Conservation (phyloP, 2,797 vertebrate species). For the Ammospiza maritima region DNA sequence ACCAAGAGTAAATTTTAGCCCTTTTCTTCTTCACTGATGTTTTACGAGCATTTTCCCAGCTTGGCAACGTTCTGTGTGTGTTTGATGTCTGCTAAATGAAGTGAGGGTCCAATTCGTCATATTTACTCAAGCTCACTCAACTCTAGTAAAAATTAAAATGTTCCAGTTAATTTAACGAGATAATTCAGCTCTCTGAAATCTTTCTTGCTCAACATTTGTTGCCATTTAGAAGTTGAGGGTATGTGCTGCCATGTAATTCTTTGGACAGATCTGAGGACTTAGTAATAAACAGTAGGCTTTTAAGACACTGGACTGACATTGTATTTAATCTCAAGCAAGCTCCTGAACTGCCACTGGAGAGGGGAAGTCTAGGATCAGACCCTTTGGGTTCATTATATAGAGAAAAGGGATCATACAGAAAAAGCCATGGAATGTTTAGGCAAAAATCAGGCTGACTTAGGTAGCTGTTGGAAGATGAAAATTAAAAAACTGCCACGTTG, state of each 20-base stretch:
- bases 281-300: constrained; percentile 12
- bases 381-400: neutral
- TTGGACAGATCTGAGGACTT: constrained; percentile 53
- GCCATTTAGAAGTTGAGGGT: constrained; percentile 39
- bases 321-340: constrained; percentile 28
- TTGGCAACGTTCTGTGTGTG: constrained; percentile 64
- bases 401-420: neutral
- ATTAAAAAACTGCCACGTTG: neutral
- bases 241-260: constrained; percentile 53
- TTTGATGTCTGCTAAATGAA: constrained; percentile 73
- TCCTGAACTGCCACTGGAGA: neutral
- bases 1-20: constrained; percentile 37
- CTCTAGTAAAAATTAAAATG: constrained; percentile 74
- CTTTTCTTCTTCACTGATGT: constrained; percentile 51
- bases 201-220: constrained; percentile 68
- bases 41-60: constrained; percentile 35
- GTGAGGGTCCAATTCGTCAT: constrained; percentile 68
- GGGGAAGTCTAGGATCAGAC: neutral
- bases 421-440: neutral
- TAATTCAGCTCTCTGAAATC: constrained; percentile 68
- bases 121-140: constrained; percentile 73
- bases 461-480: neutral
- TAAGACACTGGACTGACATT: neutral
- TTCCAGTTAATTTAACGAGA: constrained; percentile 75
- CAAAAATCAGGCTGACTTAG: neutral